Base-by-base conservation (phyloP, 2,113 vertebrate genomes). In the Chlorodrepanis virens region DNA sequence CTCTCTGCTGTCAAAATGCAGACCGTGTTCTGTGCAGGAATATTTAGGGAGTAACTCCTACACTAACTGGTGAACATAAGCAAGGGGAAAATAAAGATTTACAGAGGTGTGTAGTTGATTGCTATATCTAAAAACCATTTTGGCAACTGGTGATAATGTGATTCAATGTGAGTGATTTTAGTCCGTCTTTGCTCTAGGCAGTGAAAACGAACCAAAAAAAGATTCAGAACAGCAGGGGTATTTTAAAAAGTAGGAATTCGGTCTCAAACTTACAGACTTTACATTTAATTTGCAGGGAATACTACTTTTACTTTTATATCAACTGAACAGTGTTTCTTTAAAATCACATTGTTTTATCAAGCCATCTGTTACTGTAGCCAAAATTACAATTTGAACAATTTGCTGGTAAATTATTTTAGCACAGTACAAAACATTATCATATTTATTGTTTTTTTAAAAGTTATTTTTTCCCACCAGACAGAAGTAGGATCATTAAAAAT, bases 261-360 rank as follows among this genome's bases (percentile, higher is more conserved):
- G 25, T 29, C 57, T 91, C 78, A 78, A 28, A 78, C 16, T 84
- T 65, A 50, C 4, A 78, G 61, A 50, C n/a, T 84, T 89, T 29
- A 81, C 16, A 65, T 90, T 63, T 76, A 68, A 60, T 64, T 87
- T 75, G 47, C 60, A 87, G 17, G 37, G 47, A 93, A 87, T 16
- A 33, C 3, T 42, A 50, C 18, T 59, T 88, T 72, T 80, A 77
- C 54, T 75, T 87, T 94, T 78, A 14, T 57, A 57, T 67, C 80
- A 83, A 94, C 31, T 24, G n/a, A 77, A 28, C 33, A 59, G 28
- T 5, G 6, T 87, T 89, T 53, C 40, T 83, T 83, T 74, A 90
- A 92, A 96, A 89, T 47, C 61, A 35, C 44, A 59, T 69, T 95
- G 75, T 96, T 96, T 90, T 72, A 87, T 83, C 64, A 87, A 69